Base-by-base conservation (phyloP, 2,113 vertebrate genomes). In the Patagioenas fasciata region DNA sequence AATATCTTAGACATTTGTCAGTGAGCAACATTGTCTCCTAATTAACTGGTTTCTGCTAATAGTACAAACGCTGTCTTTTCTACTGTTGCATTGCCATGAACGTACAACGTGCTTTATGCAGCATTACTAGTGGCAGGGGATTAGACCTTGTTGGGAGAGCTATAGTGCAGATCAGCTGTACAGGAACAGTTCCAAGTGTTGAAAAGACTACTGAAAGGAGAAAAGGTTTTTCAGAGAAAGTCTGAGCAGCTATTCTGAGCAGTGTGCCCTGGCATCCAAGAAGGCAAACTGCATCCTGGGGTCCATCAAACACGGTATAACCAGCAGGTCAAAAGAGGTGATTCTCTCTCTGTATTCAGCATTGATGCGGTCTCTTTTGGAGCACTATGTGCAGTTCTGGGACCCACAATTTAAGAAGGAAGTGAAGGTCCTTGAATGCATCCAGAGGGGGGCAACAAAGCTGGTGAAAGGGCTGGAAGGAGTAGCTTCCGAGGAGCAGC, bases 361-460 rank as follows among this genome's bases (percentile, higher is more conserved):
- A 0, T 21, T 40, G n/a, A 4, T 54, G n/a, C 0, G 0, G 24
- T 38, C 44, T 85, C 51, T 29, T 15, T 44, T 47, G 16, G 38
- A 29, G 16, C 3, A 9, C 50, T n/a, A 24, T 12, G 56, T 31
- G 48, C 29, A 31, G 29, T 70, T 60, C 60, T 31, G 38, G 31
- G 11, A 8, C n/a, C 38, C 29, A 40, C 25, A 54, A 15, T 31
- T 72, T 79, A 44, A 53, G 42, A 44, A 60, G 56, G 48, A 29
- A n/a, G 11, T 21, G 42, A 40, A 72, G 28, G 10, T 53, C 12
- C 28, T 60, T 25, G 23, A 47, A 25, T n/a, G 15, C 0, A 0
- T 72, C 51, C 36, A 47, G 44, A 85, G 32, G 36, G 50, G 12
- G 51, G 15, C 58, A 72, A 57, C 3, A 36, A n/a, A 51, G 18